Percentiles rank a stretch among this genome's conserved stretches.
phyloP scores from a whole-genome alignment of 2,113 vertebrate species.

The Hirundichthys speculiger region DNA sequence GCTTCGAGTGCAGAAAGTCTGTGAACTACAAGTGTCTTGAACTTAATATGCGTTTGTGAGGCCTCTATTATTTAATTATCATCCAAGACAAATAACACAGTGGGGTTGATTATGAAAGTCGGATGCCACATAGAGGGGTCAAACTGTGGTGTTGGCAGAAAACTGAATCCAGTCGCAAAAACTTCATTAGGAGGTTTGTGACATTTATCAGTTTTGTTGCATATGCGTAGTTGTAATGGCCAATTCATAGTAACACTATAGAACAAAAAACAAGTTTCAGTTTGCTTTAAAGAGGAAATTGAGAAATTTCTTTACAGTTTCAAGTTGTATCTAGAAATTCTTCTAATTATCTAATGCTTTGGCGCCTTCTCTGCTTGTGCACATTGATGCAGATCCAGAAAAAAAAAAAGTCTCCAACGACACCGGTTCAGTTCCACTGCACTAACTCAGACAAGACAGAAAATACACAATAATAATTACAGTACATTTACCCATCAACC shows the following conservation, averaged over 20 bases:
- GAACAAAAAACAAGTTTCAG: background rate
- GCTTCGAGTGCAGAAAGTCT: background rate
- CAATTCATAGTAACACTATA: no score
- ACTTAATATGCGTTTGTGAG: background rate
- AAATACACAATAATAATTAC: conserved; percentile 68
- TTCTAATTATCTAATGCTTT: conserved; percentile 9
- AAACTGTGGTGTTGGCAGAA: background rate
- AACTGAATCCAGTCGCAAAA: background rate
- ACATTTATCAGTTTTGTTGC: no score
- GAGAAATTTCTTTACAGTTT: background rate
- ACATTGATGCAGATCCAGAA: conserved; percentile 8
- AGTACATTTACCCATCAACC: conserved; percentile 71
- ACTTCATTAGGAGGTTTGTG: background rate
- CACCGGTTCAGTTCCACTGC: conserved; percentile 27
- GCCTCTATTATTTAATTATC: background rate
- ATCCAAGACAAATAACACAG: background rate
- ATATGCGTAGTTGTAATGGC: no score
- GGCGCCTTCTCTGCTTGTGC: background rate
- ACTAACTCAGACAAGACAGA: conserved; percentile 39
- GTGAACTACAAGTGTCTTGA: background rate
- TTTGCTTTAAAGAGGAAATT: background rate
- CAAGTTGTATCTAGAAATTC: conserved; percentile 3
- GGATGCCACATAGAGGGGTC: background rate
- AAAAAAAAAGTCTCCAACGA: background rate
- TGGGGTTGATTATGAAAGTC: no score